These are phyloP conservation scores for Tupaia tana DNA, from an alignment of 2,113 vertebrate species.

Conservation along the genomic window DNA sequence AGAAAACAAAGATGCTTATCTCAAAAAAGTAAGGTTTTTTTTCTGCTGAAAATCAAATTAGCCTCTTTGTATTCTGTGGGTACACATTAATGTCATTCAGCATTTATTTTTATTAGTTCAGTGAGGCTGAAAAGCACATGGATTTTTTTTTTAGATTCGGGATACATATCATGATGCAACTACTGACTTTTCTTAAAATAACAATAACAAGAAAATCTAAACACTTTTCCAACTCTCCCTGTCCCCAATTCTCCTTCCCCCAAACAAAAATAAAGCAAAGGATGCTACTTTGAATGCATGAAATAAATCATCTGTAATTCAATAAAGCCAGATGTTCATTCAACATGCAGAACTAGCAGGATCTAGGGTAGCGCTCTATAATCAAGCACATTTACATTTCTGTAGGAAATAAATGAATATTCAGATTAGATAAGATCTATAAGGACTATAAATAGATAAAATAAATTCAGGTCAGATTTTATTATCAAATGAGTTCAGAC, in stretches of 20 bases:
- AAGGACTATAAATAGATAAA: neutral
- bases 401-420: neutral
- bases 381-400: neutral
- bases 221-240: neutral
- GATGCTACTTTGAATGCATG: neutral
- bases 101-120: constrained; percentile 38
- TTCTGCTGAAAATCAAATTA: constrained; percentile 40
- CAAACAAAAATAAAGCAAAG: constrained; percentile 25
- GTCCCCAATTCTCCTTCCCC: neutral
- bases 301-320: constrained; percentile 46
- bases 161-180: constrained; percentile 32
- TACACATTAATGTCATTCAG: neutral
- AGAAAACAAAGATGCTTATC: neutral
- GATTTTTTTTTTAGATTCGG: constrained; percentile 16
- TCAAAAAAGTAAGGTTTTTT: neutral
- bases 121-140: neutral
- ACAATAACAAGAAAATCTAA: neutral
- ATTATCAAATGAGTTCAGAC: constrained; percentile 18
- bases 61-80: neutral
- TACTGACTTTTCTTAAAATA: constrained; percentile 43
- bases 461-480: neutral
- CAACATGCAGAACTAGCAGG: neutral
- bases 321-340: constrained; percentile 30
- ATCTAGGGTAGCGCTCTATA: neutral
- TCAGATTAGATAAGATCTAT: constrained; percentile 1